Conservation (phyloP, 2,888 invertebrate genomes). For the Tolmerus cingulatus region DNA sequence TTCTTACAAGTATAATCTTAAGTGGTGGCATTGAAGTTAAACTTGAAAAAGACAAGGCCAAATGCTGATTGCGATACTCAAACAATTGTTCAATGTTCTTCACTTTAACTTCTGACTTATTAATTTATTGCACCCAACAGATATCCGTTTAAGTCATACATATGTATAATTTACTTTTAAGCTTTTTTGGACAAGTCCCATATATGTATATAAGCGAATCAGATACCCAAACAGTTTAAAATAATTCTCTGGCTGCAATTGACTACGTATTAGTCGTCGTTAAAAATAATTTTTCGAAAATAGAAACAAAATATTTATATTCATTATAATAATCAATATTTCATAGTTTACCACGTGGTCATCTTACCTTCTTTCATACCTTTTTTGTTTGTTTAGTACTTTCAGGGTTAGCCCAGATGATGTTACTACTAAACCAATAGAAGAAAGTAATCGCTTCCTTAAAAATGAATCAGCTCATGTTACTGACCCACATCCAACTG, state of each 20-base stretch:
- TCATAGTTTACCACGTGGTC: no score
- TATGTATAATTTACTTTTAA: no score
- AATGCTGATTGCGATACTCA: not conserved
- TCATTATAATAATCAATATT: no score
- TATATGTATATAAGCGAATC: no score
- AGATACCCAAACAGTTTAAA: no score
- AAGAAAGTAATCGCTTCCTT: not conserved
- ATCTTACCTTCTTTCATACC: no score
- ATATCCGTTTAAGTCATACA: not conserved
- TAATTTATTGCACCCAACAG: not conserved
- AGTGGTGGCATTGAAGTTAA: not conserved
- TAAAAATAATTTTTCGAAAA: no score
- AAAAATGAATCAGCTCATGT: not conserved
- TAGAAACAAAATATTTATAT: no score
- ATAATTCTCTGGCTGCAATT: no score
- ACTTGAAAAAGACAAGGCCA: not conserved
- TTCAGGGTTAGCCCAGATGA: not conserved
- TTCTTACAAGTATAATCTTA: not conserved
- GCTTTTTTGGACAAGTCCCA: no score
- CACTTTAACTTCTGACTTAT: not conserved
- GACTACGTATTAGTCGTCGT: no score
- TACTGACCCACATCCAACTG: not conserved
- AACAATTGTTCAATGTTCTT: not conserved
- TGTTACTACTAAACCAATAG: not conserved
- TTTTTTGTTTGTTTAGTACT: not conserved